These are phyloP conservation scores for Helarctos malayanus DNA, from an alignment of 2,797 vertebrate genomes.

Conservation along the genomic window DNA sequence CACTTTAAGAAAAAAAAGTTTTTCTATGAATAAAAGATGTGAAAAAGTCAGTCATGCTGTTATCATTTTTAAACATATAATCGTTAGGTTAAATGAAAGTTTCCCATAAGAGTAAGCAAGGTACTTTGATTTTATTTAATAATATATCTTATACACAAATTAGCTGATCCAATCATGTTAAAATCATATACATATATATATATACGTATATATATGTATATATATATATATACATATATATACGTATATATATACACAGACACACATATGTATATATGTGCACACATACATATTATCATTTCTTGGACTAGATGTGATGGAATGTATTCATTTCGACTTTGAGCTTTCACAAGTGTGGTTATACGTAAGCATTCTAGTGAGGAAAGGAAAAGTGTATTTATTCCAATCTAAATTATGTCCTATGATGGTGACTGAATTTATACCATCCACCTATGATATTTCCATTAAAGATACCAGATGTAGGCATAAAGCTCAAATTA, in stretches of 20 bases:
- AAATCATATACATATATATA: neutral
- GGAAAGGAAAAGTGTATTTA: conserved; percentile 35
- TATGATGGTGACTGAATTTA: neutral
- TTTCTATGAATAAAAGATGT: conserved; percentile 76
- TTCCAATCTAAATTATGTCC: conserved; percentile 44
- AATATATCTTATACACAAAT: neutral
- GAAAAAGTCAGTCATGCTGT: conserved; percentile 67
- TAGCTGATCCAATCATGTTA: conserved; percentile 7
- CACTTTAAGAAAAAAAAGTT: conserved; percentile 61
- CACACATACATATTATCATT: neutral
- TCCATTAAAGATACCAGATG: conserved; percentile 17
- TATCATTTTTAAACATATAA: conserved; percentile 61
- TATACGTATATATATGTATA: neutral
- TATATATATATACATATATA: neutral
- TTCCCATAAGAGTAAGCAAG: neutral
- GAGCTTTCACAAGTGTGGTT: conserved; percentile 31
- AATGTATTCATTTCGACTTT: conserved; percentile 17
- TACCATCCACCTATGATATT: neutral
- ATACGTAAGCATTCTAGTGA: conserved; percentile 8
- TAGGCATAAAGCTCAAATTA: conserved; percentile 47
- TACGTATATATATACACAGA: neutral
- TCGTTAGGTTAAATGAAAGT: conserved; percentile 57
- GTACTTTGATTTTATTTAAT: conserved; percentile 51
- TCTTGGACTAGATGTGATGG: neutral
- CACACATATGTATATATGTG: neutral